phyloP scores from a whole-genome alignment of 2,113 vertebrate genomes.

The Hydrolagus affinis region DNA sequence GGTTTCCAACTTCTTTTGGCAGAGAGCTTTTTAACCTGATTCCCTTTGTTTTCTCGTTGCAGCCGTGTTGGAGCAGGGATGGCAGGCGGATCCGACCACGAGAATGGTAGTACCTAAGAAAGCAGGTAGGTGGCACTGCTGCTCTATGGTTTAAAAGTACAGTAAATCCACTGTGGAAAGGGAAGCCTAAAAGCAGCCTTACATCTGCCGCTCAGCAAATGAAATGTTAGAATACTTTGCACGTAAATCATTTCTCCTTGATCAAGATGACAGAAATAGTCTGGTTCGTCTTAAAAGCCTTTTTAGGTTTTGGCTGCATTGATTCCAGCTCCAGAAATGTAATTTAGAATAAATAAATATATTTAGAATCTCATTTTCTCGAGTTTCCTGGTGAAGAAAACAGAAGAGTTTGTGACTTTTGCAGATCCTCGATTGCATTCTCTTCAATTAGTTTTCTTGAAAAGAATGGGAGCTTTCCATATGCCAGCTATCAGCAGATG shows the following conservation, averaged over 20 bases:
- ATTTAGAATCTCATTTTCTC: neutral
- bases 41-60: conserved; percentile 19
- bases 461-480: neutral
- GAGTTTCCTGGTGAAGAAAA: neutral
- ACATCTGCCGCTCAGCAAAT: neutral
- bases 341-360: conserved; percentile 3
- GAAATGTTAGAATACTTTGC: neutral
- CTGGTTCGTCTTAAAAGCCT: neutral
- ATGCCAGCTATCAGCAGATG: neutral
- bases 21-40: neutral
- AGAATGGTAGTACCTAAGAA: conserved; percentile 96
- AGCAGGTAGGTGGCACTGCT: conserved; percentile 76
- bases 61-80: conserved; percentile 87
- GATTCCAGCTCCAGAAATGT: neutral
- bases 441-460: neutral
- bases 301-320: conserved; percentile 12
- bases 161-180: neutral
- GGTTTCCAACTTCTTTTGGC: neutral
- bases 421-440: neutral
- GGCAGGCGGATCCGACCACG: conserved; percentile 84
- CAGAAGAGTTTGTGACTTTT: neutral
- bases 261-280: neutral
- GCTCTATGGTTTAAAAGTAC: conserved; percentile 21
- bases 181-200: neutral
- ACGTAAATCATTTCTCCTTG: neutral